Base-by-base conservation (phyloP, 30 jellyfish, hydroid and myxozoan genomes). In the Turritopsis rubra region DNA sequence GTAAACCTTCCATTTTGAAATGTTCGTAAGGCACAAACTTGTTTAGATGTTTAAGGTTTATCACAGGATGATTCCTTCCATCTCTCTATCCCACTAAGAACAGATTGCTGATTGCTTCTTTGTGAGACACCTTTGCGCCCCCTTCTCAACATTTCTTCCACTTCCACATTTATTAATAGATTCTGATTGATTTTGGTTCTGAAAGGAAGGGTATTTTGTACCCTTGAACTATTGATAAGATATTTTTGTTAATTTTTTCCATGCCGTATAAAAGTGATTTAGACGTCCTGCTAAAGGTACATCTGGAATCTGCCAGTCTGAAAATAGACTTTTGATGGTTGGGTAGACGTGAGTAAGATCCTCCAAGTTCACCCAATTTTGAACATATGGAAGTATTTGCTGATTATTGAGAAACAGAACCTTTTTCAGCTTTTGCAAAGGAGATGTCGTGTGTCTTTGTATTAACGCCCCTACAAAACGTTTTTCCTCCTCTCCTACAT, bases 161-260 rank as follows among this genome's bases (percentile, higher is more conserved):
- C 21, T 19, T 19, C 16, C 30, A 68, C 16, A 68, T 68, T 27
- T 68, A 68, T 68, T 0, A 68, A 68, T 68, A 7, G 9, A 7
- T 9, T 68, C 31, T 68, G n/a, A n/a, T 68, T 68, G 9, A 22
- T 19, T 23, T 68, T 68, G 1, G 77, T 7, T 74, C 19, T 26
- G 53, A 24, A 26, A 7, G 16, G 24, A 74, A 74, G 13, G 70
- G 82, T 13, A 74, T 74, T 26, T 22, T 16, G 21, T 16, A 74
- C 19, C 82, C 82, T 29, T 74, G 53, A 16, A 74, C 82, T 74
- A 74, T 31, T 13, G 82, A 26, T 72, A 74, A 21, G 70, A 74
- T 17, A 26, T 74, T 26, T 23, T 26, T 27, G 65, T 74, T 30
- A 74, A 74, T 19, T n/a, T 74, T 0, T 30, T 16, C 72, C 70